Evolutionary conservation across 2,113 vertebrate genomes (phyloP).

Genomic region (Ictidomys tridecemlineatus): DNA sequence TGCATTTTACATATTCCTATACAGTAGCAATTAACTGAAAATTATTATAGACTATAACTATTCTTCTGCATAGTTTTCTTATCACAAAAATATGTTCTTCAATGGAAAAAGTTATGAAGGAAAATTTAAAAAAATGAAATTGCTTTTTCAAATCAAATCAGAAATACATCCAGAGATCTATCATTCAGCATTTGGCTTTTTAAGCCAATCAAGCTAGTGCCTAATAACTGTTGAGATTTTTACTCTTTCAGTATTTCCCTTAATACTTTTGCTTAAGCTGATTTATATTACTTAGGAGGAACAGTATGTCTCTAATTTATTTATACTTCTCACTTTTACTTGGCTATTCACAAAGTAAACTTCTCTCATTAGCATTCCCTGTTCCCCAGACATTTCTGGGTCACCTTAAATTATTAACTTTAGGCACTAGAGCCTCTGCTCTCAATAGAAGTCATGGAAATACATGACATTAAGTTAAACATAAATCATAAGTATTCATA

Average conservation of each 20-base stretch:
- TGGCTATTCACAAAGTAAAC: neutral
- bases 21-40: neutral
- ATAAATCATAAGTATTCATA: neutral
- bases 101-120: neutral
- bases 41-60: neutral
- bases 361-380: neutral
- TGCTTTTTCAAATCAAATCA: neutral
- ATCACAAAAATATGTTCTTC: neutral
- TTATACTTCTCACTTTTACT: neutral
- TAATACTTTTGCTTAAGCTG: neutral
- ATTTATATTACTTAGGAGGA: neutral
- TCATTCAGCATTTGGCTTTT: neutral
- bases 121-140: neutral
- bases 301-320: neutral
- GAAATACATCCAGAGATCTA: neutral
- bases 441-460: neutral
- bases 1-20: neutral
- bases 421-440: neutral
- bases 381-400: neutral
- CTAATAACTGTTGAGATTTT: neutral
- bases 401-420: constrained; percentile 34
- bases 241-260: neutral
- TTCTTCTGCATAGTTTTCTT: neutral
- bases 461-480: neutral
- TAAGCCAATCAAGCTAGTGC: neutral